Evolutionary conservation across 2,888 invertebrate species (phyloP), one percentile per base, ranked within the genome.

Genomic region (Ischnus inquisitorius): DNA sequence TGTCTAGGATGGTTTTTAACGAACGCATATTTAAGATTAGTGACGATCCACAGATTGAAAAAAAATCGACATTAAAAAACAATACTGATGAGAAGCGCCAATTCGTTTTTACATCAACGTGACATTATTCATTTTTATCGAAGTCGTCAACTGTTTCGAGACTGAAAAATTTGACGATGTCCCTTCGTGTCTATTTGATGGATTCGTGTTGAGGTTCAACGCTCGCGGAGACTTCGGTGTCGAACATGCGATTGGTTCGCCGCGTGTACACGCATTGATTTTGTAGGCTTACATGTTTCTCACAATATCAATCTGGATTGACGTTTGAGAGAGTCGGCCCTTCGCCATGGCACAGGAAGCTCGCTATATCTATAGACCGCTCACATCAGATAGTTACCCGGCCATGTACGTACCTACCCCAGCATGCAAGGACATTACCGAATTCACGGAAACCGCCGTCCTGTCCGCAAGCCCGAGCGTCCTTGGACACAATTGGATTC

Each of bases 211-310:
- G 46, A 74, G 34, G 72, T 74, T 74, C 60, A 60, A 79, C 85
- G 79, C 79, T 80, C 83, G 76, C 48, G 62, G 76, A 54, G 67
- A 79, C 72, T 79, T 79, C 62, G 79, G 81, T 71, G 79, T 68
- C 84, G 79, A 76, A 71, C 34, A 81, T 75, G 75, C 74, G 77
- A 83, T 83, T 72, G 69, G 83, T 54, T 67, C 71, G 68, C 78
- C 81, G 76, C 76, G 76, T 79, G 72, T 48, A 81, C 82, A 76
- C 75, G 71, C 82, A 85, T 85, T 82, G 84, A 84, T 85, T 84
- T 82, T 75, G 84, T 76, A 76, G 72, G 72, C 72, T 71, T 48
- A 79, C 51, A 79, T 79, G 71, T 78, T 81, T 79, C 79, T 67
- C 75, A 71, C 82, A 41, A 71, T 65, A 79, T 68, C 65, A 75